Conservation (phyloP, 2,888 invertebrate species). For the Drosophila histrio region DNA sequence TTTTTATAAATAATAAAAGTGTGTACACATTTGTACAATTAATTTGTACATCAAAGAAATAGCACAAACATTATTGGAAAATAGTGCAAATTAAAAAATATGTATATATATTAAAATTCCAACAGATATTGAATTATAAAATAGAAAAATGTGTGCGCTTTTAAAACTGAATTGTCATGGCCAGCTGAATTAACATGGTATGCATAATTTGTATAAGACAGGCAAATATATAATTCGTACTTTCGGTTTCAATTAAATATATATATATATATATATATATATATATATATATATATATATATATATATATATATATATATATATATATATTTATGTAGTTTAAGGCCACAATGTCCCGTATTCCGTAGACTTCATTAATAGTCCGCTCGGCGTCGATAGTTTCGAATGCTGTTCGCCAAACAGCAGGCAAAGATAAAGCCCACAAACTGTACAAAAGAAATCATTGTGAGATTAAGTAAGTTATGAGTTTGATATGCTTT, state of each 20-base stretch:
- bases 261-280: no score
- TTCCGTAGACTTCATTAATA: conserved; percentile 84
- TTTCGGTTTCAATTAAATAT: conserved; percentile 72
- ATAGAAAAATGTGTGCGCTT: conserved; percentile 19
- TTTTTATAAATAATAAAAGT: conserved; percentile 47
- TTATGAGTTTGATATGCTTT: not conserved
- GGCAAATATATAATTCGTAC: conserved; percentile 74
- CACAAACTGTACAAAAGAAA: conserved; percentile 85
- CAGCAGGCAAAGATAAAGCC: conserved; percentile 94
- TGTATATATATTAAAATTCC: conserved; percentile 28
- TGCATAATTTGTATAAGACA: conserved; percentile 44
- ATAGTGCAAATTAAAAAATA: conserved; percentile 34
- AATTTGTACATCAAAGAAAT: conserved; percentile 61
- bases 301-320: no score
- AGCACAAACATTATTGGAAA: conserved; percentile 57
- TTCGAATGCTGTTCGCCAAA: conserved; percentile 93
- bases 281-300: no score
- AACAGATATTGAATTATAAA: conserved; percentile 18
- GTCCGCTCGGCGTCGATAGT: conserved; percentile 90
- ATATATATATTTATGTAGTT: no score
- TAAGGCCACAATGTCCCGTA: no score
- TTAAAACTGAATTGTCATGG: conserved; percentile 48
- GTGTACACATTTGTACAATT: conserved; percentile 25
- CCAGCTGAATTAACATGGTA: conserved; percentile 53
- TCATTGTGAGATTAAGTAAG: not conserved